Conservation (phyloP, 2,888 invertebrate genomes). For the Cephus rjabovi region DNA sequence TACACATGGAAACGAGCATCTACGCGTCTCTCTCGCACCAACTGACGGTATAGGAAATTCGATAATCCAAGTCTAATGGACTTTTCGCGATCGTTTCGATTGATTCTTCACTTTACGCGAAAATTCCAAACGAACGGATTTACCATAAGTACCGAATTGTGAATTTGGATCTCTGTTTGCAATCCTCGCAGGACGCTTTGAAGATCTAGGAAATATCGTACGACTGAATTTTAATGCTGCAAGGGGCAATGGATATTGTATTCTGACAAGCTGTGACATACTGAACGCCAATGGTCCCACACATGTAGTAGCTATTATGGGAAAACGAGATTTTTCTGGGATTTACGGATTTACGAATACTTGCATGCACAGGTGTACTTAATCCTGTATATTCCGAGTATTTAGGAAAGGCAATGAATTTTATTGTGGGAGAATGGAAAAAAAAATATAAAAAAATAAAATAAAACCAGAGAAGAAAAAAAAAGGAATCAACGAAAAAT, state of each 20-base stretch:
- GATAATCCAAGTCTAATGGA: neutral
- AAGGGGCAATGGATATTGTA: neutral
- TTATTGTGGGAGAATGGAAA: neutral
- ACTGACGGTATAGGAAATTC: neutral
- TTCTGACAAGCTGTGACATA: neutral
- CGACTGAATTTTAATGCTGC: neutral
- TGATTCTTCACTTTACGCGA: neutral
- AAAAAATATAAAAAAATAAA: neutral
- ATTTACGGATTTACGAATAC: neutral
- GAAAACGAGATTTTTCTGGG: neutral
- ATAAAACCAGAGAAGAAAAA: neutral
- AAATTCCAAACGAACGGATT: neutral
- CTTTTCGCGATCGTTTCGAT: neutral
- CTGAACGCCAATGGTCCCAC: neutral
- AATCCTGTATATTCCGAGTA: neutral
- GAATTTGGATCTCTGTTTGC: neutral
- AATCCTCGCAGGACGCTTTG: neutral
- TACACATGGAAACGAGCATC: neutral
- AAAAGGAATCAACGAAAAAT: neutral
- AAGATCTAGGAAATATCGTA: neutral
- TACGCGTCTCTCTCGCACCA: neutral
- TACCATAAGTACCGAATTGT: neutral
- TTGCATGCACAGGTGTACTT: neutral
- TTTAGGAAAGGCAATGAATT: neutral
- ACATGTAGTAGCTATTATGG: neutral